Evolutionary conservation across 2,888 invertebrate genomes (phyloP), one percentile per base, ranked within the genome.

Genomic region (Drosophila pseudotakahashii): DNA sequence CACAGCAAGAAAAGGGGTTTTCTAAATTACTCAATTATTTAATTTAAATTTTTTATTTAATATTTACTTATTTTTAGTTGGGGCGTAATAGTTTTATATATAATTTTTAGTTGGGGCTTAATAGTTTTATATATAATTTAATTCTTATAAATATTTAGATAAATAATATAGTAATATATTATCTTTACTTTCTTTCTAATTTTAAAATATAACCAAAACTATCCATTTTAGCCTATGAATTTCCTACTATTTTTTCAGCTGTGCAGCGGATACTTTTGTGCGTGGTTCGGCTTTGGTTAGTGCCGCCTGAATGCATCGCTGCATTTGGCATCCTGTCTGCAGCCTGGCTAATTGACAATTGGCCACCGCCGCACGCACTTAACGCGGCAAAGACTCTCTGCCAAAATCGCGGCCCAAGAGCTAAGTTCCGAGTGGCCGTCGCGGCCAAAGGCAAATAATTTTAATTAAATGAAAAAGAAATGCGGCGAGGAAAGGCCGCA

Each of bases 401-500:
- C 60, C 81, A 66, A 77, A 79, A 81, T 73, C 53, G 47, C 41
- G 42, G 61, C 36, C 48, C 26, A 42, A 42, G 58, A 64, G 68
- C 70, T 80, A 78, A 80, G 72, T 71, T 77, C 67, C 70, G 62
- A 77, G 79, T 77, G 75, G 47, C 13, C 45, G 39, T 59, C 54
- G 59, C 45, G 48, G 69, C 69, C 85, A 71, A 79, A 81, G 76
- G 80, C 79, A 83, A 83, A 83, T 83, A 86, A 83, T 86, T 83
- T 83, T 83, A 83, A 83, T 83, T 86, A 83, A 83, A 83, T 83
- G 84, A 86, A 83, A 82, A 86, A 83, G 86, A 83, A 86, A 81
- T 71, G 75, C 77, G 55, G 53, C 72, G 63, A 69, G 68, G 41
- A 58, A 30, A 30, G 48, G 42, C 16, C 32, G 4, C 7, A 51